These are phyloP conservation scores for Heliconius himera DNA, from an alignment of 1,140 invertebrate species.

Conservation along the genomic window DNA sequence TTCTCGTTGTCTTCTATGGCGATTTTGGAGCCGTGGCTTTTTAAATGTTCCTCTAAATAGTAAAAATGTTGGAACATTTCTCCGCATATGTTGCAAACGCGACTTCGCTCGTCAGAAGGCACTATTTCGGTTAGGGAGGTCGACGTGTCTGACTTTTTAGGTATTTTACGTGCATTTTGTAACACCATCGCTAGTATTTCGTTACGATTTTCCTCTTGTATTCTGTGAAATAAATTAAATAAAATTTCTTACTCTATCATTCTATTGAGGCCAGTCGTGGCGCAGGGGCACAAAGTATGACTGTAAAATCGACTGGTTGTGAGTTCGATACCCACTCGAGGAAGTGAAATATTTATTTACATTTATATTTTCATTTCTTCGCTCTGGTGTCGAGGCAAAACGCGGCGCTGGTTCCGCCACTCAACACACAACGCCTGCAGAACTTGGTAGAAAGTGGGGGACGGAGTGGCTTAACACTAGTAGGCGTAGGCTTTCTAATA, in stretches of 20 bases:
- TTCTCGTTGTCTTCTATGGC: conserved; percentile 68
- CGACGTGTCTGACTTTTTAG: conserved; percentile 51
- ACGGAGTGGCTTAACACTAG: too few species aligned
- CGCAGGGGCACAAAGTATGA: too few species aligned
- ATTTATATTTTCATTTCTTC: too few species aligned
- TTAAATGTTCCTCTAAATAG: conserved; percentile 82
- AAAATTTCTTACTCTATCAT: background rate
- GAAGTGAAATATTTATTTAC: too few species aligned
- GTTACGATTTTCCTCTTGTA: conserved; percentile 66
- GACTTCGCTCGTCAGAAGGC: conserved; percentile 61
- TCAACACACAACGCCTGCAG: too few species aligned
- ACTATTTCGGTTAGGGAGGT: conserved; percentile 46
- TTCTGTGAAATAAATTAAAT: conserved; percentile 42
- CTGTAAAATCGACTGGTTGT: too few species aligned
- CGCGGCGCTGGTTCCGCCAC: too few species aligned
- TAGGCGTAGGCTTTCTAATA: too few species aligned
- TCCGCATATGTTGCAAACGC: conserved; percentile 82
- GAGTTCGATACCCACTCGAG: too few species aligned
- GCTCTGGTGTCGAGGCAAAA: too few species aligned
- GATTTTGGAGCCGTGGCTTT: conserved; percentile 79
- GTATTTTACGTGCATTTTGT: conserved; percentile 67
- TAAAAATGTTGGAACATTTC: conserved; percentile 81
- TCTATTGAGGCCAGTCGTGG: too few species aligned
- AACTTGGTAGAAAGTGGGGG: too few species aligned
- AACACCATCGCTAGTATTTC: conserved; percentile 70